Conservation (phyloP, 2,797 vertebrate species). For the Pelochelys cantorii region DNA sequence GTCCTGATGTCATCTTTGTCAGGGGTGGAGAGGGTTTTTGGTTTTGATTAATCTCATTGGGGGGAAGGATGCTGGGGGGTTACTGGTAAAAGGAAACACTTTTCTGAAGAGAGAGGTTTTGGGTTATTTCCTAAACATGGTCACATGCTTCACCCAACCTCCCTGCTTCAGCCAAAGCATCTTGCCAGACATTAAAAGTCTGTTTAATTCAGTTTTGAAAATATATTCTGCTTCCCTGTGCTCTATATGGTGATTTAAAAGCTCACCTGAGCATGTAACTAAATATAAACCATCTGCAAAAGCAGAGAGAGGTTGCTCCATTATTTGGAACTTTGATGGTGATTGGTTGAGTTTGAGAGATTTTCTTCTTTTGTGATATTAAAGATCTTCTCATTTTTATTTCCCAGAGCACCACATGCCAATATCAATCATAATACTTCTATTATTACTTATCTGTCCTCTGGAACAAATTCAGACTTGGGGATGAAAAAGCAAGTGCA, state of each 20-base stretch:
- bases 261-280: background rate
- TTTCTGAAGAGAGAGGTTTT: conserved; percentile 2
- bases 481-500: background rate
- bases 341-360: background rate
- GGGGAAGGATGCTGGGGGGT: no score
- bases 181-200: background rate
- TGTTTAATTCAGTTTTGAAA: conserved; percentile 35
- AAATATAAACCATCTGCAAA: background rate
- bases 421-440: background rate
- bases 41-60: background rate
- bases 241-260: background rate
- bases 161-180: background rate
- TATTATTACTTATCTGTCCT: background rate
- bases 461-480: background rate
- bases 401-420: background rate
- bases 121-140: background rate
- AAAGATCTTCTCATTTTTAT: background rate
- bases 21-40: background rate
- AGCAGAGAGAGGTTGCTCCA: background rate
- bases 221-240: background rate
- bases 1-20: background rate
- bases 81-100: background rate
- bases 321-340: background rate
- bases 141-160: background rate
- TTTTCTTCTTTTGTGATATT: background rate